These are phyloP conservation scores for Octomys mimax DNA, from an alignment of 2,797 vertebrate species.

Conservation along the genomic window DNA sequence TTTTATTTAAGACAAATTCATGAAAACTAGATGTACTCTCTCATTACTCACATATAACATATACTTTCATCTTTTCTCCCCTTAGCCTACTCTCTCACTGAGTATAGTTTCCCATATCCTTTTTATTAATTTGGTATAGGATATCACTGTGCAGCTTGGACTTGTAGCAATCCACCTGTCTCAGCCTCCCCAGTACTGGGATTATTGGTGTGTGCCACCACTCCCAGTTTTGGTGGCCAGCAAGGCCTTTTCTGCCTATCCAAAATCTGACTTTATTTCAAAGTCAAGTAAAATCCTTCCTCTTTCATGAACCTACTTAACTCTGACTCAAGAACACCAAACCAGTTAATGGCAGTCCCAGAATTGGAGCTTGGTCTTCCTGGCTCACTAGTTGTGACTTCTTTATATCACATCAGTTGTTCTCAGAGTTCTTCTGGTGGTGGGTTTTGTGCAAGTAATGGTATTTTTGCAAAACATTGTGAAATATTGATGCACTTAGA, in stretches of 20 bases:
- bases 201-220: too few species aligned
- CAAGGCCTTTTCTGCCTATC: not conserved
- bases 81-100: not conserved
- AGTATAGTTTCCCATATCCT: not conserved
- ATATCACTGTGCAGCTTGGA: too few species aligned
- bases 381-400: not conserved
- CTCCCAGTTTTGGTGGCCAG: too few species aligned
- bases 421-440: not conserved
- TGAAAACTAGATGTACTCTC: slow-evolving; percentile 16
- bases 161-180: too few species aligned
- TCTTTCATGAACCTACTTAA: not conserved
- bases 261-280: slow-evolving; percentile 44
- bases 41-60: not conserved
- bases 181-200: too few species aligned
- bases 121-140: not conserved
- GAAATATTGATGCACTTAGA: slow-evolving; percentile 28
- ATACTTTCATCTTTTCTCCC: not conserved
- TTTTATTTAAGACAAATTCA: not conserved
- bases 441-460: not conserved
- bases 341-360: not conserved
- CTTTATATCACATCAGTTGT: not conserved
- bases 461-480: slow-evolving; percentile 6
- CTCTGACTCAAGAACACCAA: not conserved
- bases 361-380: not conserved
- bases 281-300: slow-evolving; percentile 5